Evolutionary conservation across 2,888 invertebrate species (phyloP).

Genomic region (Drosophila fulvimacula): DNA sequence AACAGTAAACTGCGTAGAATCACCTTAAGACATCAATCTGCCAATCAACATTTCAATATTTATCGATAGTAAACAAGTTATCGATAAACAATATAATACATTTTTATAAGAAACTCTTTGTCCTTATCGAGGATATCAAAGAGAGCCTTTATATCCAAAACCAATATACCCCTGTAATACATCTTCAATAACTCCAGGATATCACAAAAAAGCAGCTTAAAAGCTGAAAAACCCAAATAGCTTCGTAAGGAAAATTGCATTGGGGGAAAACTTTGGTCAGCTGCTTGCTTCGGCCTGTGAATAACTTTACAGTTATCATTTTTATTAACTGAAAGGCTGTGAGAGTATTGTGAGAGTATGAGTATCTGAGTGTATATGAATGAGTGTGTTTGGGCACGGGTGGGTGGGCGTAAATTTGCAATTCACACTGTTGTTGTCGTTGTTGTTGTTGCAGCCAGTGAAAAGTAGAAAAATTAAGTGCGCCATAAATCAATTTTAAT

Average conservation of each 20-base stretch:
- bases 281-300: neutral
- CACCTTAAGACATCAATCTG: too few species aligned
- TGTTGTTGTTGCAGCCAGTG: slow-evolving; percentile 51
- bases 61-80: neutral
- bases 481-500: slow-evolving; percentile 76
- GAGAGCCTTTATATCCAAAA: neutral
- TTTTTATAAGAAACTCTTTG: too few species aligned
- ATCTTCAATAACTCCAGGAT: neutral
- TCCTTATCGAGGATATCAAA: too few species aligned
- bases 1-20: neutral
- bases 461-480: slow-evolving; percentile 42
- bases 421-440: neutral
- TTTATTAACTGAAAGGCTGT: neutral
- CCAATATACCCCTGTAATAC: neutral
- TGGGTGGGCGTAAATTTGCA: slow-evolving; percentile 6
- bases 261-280: slow-evolving; percentile 4
- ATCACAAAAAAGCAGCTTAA: slow-evolving; percentile 10
- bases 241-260: slow-evolving; percentile 1
- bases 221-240: slow-evolving; percentile 2
- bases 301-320: slow-evolving; percentile 15
- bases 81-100: neutral
- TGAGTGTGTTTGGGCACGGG: neutral
- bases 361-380: neutral
- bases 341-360: neutral
- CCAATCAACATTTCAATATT: neutral